phyloP scores from a whole-genome alignment of 2,797 vertebrate species.

The Sebastes iracundus region DNA sequence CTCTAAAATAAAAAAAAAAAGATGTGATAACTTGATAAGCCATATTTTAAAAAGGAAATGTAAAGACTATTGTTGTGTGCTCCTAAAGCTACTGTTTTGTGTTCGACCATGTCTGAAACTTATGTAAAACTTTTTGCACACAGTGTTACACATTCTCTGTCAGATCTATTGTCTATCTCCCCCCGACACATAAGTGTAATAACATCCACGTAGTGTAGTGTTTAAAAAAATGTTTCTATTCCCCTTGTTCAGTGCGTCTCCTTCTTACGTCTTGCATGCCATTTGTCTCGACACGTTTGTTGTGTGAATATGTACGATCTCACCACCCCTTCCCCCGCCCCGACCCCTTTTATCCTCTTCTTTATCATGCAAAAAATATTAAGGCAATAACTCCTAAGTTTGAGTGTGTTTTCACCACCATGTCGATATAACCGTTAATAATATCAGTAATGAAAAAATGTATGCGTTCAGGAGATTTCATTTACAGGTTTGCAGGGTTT shows the following conservation, averaged over 20 bases:
- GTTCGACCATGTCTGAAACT: slow-evolving; percentile 69
- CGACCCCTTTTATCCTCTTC: slow-evolving; percentile 32
- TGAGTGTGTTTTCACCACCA: slow-evolving; percentile 72
- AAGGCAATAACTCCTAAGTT: slow-evolving; percentile 83
- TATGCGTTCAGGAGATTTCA: slow-evolving; percentile 69
- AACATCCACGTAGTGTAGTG: slow-evolving; percentile 60
- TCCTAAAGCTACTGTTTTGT: slow-evolving; percentile 75
- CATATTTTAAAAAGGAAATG: slow-evolving; percentile 85
- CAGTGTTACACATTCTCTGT: slow-evolving; percentile 64
- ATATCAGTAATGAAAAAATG: slow-evolving; percentile 53
- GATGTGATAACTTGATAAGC: slow-evolving; percentile 83
- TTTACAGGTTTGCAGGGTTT: slow-evolving; percentile 65
- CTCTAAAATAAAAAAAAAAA: slow-evolving; percentile 57
- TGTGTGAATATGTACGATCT: slow-evolving; percentile 69
- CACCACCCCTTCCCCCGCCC: not conserved
- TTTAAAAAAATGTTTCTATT: slow-evolving; percentile 69
- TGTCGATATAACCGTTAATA: slow-evolving; percentile 64
- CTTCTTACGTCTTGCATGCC: slow-evolving; percentile 78
- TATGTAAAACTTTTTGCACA: slow-evolving; percentile 75
- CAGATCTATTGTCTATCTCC: slow-evolving; percentile 40
- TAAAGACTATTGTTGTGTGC: slow-evolving; percentile 74
- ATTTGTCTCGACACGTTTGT: slow-evolving; percentile 74
- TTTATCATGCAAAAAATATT: slow-evolving; percentile 79
- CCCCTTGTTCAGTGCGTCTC: slow-evolving; percentile 51
- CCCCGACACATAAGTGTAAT: slow-evolving; percentile 28